Percentiles rank a stretch among this genome's conserved stretches.
These are phyloP conservation scores for Cossypha dichroa DNA, from an alignment of 2,797 vertebrate species.

Conservation along the genomic window DNA sequence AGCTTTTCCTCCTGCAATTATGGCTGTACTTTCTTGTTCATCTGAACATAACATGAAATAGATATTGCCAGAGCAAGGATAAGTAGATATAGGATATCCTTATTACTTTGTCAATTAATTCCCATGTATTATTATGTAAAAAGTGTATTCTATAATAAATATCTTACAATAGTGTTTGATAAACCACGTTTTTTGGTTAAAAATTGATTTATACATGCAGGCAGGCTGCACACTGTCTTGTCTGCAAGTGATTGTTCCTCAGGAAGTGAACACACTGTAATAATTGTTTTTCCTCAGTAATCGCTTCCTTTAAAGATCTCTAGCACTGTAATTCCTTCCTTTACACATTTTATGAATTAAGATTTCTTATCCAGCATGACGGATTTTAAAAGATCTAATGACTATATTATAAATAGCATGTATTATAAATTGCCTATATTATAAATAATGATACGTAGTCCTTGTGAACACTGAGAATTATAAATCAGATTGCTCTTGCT, in stretches of 20 bases:
- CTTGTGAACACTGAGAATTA: constrained; percentile 53
- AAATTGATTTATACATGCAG: background rate
- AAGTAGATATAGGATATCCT: constrained; percentile 1
- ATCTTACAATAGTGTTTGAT: constrained; percentile 23
- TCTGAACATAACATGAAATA: constrained; percentile 29
- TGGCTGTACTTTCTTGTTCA: constrained; percentile 10
- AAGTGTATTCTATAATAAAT: constrained; percentile 21
- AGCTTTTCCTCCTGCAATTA: constrained; percentile 17
- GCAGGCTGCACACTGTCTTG: background rate
- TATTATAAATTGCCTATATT: constrained; percentile 57
- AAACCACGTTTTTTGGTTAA: background rate
- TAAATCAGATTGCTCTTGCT: constrained; percentile 58
- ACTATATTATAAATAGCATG: constrained; percentile 53
- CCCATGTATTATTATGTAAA: background rate
- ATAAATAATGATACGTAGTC: constrained; percentile 51
- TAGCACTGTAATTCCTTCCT: constrained; percentile 44
- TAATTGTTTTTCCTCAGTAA: background rate
- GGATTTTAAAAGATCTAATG: constrained; percentile 63
- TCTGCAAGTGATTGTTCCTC: constrained; percentile 24
- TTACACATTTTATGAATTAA: constrained; percentile 59
- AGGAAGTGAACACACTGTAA: background rate
- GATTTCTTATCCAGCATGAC: constrained; percentile 54
- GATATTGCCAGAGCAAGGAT: constrained; percentile 1
- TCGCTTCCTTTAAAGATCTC: constrained; percentile 51
- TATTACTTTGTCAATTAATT: constrained; percentile 19